Evolutionary conservation across 2,113 vertebrate species (phyloP), one percentile per base, ranked within the genome.

Genomic region (Mastomys coucha): DNA sequence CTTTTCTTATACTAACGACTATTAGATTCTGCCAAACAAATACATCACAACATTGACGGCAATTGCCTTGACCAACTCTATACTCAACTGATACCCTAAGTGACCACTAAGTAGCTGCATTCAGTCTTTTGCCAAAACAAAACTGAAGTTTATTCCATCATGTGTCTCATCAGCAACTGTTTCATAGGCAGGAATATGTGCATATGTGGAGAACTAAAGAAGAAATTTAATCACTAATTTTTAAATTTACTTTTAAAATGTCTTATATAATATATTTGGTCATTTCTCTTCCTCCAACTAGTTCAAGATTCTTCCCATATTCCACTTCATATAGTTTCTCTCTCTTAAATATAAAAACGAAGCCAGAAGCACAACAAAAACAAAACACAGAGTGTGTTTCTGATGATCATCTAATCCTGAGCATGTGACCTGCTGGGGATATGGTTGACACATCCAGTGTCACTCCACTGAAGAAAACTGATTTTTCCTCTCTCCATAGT

Each of bases 31-130:
- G 58, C 78, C 49, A 91, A 88, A 93, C n/a, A 80, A 73, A 45
- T n/a, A 56, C 49, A 42, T 72, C 88, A 93, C 28, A 53, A 42
- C 77, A 84, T 77, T 85, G 69, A 67, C 80, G 78, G 82, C 84
- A 28, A n/a, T 72, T 2, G 8, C 24, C 45, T 89, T n/a, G 45
- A 97, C 67, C 95, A 84, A 92, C 77, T 88, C 69, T n/a, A n/a
- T n/a, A n/a, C n/a, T n/a, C n/a, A 28, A 88, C 88, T 49, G 45
- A 91, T 65, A 36, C 11, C 31, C 31, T 77, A 75, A 86, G 17
- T 96, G 58, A 89, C 53, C 2, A 51, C 49, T 42, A 77, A 88
- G 22, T 90, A 56, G 2, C 26, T 19, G 39, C 49, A 10, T 78
- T 45, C 93, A 82, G 42, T 4, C 22, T 80, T 63, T 22, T 75